Conservation (phyloP, 2,797 vertebrate genomes). For the Hephaestus fuliginosus region DNA sequence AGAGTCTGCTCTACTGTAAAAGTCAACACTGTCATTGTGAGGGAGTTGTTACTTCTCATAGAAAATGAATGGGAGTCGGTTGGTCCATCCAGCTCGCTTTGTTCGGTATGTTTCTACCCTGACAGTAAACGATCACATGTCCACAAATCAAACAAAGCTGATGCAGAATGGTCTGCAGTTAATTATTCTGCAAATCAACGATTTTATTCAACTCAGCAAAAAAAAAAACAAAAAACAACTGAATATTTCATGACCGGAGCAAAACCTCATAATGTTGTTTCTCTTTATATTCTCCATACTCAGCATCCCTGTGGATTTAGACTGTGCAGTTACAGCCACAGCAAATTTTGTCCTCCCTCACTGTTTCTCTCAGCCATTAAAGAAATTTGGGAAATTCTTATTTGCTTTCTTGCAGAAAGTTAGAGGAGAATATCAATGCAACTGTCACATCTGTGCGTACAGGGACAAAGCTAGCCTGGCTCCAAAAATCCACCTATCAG, state of each 20-base stretch:
- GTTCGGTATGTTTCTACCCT: conserved; percentile 49
- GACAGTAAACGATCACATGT: neutral
- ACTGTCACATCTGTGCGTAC: too few relatives aligned
- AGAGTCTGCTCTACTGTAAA: neutral
- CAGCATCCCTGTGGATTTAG: neutral
- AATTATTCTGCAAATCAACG: neutral
- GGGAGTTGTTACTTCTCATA: neutral
- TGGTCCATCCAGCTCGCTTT: neutral
- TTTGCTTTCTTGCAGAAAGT: neutral
- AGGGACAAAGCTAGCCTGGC: neutral
- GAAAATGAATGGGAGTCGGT: neutral
- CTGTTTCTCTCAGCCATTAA: neutral
- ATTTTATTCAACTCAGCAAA: neutral
- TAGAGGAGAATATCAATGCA: neutral
- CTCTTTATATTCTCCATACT: neutral
- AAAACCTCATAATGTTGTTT: neutral
- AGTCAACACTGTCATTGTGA: neutral
- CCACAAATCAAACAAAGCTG: neutral
- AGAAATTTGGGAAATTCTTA: neutral
- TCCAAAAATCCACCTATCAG: neutral
- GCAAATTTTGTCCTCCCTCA: neutral
- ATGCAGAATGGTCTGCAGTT: too few relatives aligned
- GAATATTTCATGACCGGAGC: neutral
- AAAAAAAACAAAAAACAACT: neutral
- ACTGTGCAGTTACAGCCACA: neutral